Conservation (phyloP, 2,113 vertebrate genomes). For the Perognathus longimembris region DNA sequence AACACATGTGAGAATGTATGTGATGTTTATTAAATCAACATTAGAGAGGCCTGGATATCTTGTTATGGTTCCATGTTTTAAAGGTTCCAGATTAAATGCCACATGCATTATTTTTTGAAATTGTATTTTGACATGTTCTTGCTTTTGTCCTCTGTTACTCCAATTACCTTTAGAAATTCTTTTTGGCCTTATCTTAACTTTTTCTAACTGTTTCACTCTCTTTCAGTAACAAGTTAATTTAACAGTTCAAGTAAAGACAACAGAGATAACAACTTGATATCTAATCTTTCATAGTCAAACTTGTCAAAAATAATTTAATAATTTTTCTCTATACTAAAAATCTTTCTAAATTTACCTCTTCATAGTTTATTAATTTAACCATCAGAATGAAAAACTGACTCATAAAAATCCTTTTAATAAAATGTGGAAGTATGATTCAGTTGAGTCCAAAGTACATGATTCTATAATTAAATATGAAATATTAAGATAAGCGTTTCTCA, state of each 20-base stretch:
- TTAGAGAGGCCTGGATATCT: neutral
- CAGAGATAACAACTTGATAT: neutral
- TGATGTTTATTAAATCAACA: neutral
- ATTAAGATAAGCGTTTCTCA: neutral
- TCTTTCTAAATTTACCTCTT: constrained; percentile 23
- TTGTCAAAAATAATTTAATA: constrained; percentile 15
- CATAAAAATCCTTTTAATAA: constrained; percentile 25
- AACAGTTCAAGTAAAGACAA: neutral
- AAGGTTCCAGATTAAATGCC: neutral
- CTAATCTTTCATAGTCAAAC: neutral
- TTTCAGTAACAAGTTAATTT: too few relatives aligned
- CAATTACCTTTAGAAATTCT: too few relatives aligned
- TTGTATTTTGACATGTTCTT: too few relatives aligned
- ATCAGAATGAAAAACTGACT: constrained; percentile 34
- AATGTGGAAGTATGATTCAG: neutral
- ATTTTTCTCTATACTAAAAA: neutral
- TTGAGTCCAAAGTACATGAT: neutral
- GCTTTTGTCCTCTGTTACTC: too few relatives aligned
- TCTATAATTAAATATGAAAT: constrained; percentile 43
- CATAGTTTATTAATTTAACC: constrained; percentile 64
- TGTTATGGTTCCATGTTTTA: neutral
- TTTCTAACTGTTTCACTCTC: too few relatives aligned
- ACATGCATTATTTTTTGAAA: too few relatives aligned
- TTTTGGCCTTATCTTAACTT: too few relatives aligned
- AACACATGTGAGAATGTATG: neutral